Evolutionary conservation across 2,888 invertebrate species (phyloP).

Genomic region (Diplolepis rosae): DNA sequence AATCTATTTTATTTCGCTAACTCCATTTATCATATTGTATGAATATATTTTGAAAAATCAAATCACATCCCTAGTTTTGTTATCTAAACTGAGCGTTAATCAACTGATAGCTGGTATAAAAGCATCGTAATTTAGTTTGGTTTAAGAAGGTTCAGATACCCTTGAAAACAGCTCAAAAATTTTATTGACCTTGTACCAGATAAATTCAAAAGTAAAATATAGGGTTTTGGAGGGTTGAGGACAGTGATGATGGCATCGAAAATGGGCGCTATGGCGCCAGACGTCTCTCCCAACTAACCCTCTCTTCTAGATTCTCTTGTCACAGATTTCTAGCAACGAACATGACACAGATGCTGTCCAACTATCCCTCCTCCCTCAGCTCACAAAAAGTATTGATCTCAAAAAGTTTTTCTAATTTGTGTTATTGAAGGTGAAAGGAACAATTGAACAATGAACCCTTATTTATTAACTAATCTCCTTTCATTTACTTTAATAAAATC

Average conservation of each 20-base stretch:
- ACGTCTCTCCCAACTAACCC: conserved; percentile 43
- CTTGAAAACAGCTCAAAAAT: not conserved
- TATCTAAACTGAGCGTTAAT: not conserved
- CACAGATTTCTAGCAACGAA: not conserved
- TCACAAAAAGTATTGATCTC: not conserved
- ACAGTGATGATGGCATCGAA: conserved; percentile 59
- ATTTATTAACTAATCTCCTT: not conserved
- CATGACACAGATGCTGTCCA: not conserved
- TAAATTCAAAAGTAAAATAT: not conserved
- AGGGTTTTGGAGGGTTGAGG: conserved; percentile 24
- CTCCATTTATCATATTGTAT: no score
- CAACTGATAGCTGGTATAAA: not conserved
- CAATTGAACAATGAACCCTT: not conserved
- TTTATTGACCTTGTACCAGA: not conserved
- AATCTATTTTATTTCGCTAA: no score
- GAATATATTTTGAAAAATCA: no score
- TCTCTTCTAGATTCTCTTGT: not conserved
- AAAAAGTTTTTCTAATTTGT: not conserved
- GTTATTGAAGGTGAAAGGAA: not conserved
- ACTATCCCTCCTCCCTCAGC: not conserved
- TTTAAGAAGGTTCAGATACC: not conserved
- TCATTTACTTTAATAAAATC: not conserved
- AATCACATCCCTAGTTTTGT: not conserved
- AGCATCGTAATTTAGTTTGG: not conserved
- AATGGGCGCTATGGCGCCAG: conserved; percentile 61